Percentiles rank a stretch among this genome's conserved stretches.
Conservation (phyloP, 2,888 invertebrate species). For the Tachystola acroxantha region DNA sequence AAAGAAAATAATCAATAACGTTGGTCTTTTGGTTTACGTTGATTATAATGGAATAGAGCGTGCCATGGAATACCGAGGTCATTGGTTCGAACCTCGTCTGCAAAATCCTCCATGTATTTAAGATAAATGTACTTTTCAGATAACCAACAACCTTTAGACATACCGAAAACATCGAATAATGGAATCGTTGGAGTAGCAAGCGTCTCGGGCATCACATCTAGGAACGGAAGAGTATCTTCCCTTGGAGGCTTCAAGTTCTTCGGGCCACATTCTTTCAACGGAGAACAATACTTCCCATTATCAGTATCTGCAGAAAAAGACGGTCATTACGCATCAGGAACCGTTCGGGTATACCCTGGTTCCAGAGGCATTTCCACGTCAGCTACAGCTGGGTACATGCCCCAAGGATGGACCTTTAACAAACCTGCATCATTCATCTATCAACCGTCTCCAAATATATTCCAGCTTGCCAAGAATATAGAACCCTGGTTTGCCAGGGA, state of each 20-base stretch:
- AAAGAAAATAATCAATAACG: no score
- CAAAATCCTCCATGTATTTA: no score
- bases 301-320: constrained; percentile 36
- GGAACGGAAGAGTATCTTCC: constrained; percentile 47
- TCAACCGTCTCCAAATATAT: constrained; percentile 23
- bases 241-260: constrained; percentile 42
- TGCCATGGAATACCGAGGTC: no score
- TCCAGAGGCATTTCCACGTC: constrained; percentile 43
- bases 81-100: no score
- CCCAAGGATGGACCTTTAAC: constrained; percentile 2
- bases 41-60: no score
- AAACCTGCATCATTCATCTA: constrained; percentile 12
- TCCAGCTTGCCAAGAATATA: constrained; percentile 19
- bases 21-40: no score
- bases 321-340: constrained; percentile 35
- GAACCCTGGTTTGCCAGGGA: constrained; percentile 33
- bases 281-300: constrained; percentile 20
- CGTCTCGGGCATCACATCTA: constrained; percentile 39
- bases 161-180: constrained; percentile 16
- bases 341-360: constrained; percentile 42
- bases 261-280: not conserved
- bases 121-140: no score
- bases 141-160: no score
- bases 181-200: constrained; percentile 41
- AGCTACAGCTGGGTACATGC: constrained; percentile 28